Conservation (phyloP, 2,888 invertebrate genomes). For the Caenorhabditis sulstoni region DNA sequence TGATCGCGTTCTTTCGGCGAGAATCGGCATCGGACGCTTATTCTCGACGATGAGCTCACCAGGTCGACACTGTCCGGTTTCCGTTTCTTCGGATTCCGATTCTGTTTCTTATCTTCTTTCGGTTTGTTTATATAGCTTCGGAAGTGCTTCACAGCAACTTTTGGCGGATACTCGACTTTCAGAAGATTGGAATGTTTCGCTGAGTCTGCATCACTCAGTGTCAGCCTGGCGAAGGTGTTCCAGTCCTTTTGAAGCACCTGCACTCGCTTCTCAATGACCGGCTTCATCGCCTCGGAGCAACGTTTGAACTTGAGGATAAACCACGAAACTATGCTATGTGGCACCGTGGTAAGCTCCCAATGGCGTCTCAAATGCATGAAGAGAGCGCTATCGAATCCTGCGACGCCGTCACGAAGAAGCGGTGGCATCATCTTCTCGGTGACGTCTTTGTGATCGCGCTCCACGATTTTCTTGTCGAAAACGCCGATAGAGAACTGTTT, state of each 20-base stretch:
- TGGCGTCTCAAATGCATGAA: slow-evolving; percentile 74
- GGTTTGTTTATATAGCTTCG: neutral
- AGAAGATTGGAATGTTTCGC: slow-evolving; percentile 52
- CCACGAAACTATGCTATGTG: slow-evolving; percentile 66
- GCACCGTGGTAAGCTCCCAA: slow-evolving; percentile 74
- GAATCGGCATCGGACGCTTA: slow-evolving; percentile 68
- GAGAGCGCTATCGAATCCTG: slow-evolving; percentile 67
- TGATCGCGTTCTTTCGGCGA: slow-evolving; percentile 73
- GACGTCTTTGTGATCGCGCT: neutral
- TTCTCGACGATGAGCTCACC: slow-evolving; percentile 64
- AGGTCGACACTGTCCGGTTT: slow-evolving; percentile 71
- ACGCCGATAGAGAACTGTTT: slow-evolving; percentile 53
- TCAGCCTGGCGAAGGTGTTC: slow-evolving; percentile 69
- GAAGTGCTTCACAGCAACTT: slow-evolving; percentile 8
- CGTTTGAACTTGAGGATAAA: slow-evolving; percentile 62
- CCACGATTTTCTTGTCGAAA: slow-evolving; percentile 52
- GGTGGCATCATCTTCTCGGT: slow-evolving; percentile 32
- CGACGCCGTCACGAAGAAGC: slow-evolving; percentile 58
- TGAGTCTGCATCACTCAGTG: slow-evolving; percentile 69
- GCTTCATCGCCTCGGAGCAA: slow-evolving; percentile 35
- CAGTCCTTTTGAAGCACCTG: slow-evolving; percentile 68
- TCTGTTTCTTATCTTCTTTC: slow-evolving; percentile 5
- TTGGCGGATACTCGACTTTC: slow-evolving; percentile 29
- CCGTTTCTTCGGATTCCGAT: slow-evolving; percentile 60
- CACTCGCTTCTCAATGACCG: slow-evolving; percentile 57